phyloP scores from a whole-genome alignment of 2,113 vertebrate genomes.

The Columbina picui region DNA sequence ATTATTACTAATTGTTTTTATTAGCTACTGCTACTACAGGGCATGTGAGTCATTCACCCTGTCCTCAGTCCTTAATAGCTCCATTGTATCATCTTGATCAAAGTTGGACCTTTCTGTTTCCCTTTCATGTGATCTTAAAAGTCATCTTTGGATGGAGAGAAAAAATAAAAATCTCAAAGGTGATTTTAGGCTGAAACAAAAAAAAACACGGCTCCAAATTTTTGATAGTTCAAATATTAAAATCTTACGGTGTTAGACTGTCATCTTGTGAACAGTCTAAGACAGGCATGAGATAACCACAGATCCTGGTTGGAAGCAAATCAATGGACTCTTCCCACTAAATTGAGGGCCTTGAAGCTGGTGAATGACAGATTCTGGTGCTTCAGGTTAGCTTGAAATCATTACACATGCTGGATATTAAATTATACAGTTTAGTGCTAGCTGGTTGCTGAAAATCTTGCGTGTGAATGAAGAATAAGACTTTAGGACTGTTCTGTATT shows the following conservation, averaged over 20 bases:
- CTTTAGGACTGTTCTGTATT: neutral
- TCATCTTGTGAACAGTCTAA: constrained; percentile 37
- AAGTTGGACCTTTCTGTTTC: constrained; percentile 25
- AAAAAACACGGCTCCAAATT: neutral
- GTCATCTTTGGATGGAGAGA: constrained; percentile 3
- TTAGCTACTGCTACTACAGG: constrained; percentile 35
- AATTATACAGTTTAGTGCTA: neutral
- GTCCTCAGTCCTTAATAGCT: neutral
- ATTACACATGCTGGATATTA: neutral
- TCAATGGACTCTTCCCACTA: neutral
- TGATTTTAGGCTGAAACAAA: constrained; percentile 15
- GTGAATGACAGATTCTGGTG: neutral
- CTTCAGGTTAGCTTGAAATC: neutral
- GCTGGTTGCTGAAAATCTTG: neutral
- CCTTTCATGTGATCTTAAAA: constrained; percentile 37
- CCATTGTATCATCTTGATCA: constrained; percentile 53
- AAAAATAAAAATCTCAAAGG: constrained; percentile 22
- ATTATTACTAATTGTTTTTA: constrained; percentile 56
- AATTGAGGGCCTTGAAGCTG: neutral
- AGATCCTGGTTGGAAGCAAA: neutral
- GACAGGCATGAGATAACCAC: neutral
- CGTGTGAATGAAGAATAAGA: neutral
- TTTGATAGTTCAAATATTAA: constrained; percentile 2
- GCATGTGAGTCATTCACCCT: neutral
- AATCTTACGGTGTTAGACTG: constrained; percentile 29